Conservation (phyloP, 2,888 invertebrate species). For the Antitype chi region DNA sequence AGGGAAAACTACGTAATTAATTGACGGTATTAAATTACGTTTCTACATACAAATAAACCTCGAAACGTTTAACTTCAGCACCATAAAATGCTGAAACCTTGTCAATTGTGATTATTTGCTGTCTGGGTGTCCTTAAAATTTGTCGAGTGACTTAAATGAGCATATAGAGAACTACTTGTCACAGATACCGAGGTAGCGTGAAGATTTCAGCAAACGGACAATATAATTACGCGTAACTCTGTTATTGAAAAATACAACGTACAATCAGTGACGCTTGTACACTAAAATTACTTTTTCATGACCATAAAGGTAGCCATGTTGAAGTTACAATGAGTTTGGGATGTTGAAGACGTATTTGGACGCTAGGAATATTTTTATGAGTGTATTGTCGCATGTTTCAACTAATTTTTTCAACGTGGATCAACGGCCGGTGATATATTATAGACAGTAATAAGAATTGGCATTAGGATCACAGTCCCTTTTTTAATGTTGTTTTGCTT, state of each 20-base stretch:
- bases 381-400: conserved; percentile 6
- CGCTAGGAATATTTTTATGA: conserved; percentile 26
- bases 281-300: conserved; percentile 51
- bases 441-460: not conserved
- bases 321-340: conserved; percentile 35
- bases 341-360: conserved; percentile 28
- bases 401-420: not conserved
- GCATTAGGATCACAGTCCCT: too few species aligned
- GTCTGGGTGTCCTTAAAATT: conserved; percentile 53
- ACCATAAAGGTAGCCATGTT: conserved; percentile 46
- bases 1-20: conserved; percentile 31
- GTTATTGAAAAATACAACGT: conserved; percentile 63
- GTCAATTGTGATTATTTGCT: conserved; percentile 37
- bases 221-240: conserved; percentile 65
- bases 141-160: conserved; percentile 26
- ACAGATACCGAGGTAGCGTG: conserved; percentile 56
- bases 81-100: conserved; percentile 48
- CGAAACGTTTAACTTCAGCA: conserved; percentile 28
- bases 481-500: not conserved
- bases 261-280: conserved; percentile 53
- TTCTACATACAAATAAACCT: conserved; percentile 13
- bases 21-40: conserved; percentile 4
- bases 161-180: conserved; percentile 34
- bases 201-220: conserved; percentile 67
- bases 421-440: conserved; percentile 1